Evolutionary conservation across 2,888 invertebrate genomes (phyloP).

Genomic region (Leucozona laternaria): DNA sequence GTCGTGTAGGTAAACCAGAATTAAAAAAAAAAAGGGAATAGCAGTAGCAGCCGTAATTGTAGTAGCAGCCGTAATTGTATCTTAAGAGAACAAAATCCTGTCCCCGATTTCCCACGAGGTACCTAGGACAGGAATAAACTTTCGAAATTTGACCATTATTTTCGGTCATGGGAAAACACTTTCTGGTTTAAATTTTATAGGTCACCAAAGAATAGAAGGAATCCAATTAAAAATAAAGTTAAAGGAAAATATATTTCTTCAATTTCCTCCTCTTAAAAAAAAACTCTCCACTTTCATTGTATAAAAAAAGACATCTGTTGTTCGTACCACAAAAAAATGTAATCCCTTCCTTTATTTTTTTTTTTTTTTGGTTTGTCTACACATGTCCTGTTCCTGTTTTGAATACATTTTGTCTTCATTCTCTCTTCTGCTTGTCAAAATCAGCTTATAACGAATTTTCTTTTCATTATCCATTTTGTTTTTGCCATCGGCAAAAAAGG

Average conservation of each 20-base stretch:
- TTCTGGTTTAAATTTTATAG: neutral
- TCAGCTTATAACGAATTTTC: slow-evolving; percentile 1
- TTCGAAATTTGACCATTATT: neutral
- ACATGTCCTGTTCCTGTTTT: neutral
- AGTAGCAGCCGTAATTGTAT: neutral
- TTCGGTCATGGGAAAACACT: neutral
- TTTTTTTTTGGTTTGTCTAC: neutral
- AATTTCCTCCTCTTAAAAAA: neutral
- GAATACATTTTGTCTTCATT: neutral
- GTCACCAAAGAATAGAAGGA: neutral
- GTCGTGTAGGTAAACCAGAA: neutral
- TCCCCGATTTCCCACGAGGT: neutral
- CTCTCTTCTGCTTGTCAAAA: neutral
- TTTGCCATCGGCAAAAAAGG: neutral
- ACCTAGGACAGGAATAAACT: neutral
- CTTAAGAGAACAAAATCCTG: neutral
- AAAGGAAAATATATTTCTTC: neutral
- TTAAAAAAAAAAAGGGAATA: neutral
- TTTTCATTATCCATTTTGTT: neutral
- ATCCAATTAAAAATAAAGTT: neutral
- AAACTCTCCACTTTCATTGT: neutral
- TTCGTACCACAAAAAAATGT: neutral
- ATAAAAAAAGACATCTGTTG: neutral
- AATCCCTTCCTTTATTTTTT: slow-evolving; percentile 4
- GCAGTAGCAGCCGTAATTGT: neutral